A percentile compares a stretch with the other conserved stretches of the same genome.
Evolutionary conservation across 2,797 vertebrate species (phyloP).

Genomic region (Malacoctenus gilli): DNA sequence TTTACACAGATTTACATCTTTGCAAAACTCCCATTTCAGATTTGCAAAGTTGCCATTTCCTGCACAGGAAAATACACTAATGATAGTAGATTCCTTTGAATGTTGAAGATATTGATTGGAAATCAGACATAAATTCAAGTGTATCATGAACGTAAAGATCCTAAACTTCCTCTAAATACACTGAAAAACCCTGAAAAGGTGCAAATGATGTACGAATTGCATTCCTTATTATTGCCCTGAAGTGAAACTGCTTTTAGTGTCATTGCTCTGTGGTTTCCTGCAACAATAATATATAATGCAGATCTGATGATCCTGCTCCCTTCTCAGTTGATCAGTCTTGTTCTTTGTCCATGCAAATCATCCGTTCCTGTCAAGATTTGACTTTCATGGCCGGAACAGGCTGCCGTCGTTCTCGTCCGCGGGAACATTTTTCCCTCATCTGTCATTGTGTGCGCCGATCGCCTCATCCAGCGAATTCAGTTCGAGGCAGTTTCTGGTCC

Average conservation of each 20-base stretch:
- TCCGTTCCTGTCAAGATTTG: constrained; percentile 45
- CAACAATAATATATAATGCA: not conserved
- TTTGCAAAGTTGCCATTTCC: constrained; percentile 32
- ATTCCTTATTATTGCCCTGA: not conserved
- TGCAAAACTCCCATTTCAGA: constrained; percentile 13
- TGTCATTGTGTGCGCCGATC: constrained; percentile 2
- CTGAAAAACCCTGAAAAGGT: no score
- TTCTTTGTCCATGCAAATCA: constrained; percentile 44
- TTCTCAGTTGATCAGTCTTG: constrained; percentile 18
- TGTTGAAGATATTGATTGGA: not conserved
- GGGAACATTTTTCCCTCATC: constrained; percentile 16
- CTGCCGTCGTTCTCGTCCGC: constrained; percentile 14
- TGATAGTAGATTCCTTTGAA: not conserved
- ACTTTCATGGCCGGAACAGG: constrained; percentile 24
- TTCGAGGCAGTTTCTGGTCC: not conserved
- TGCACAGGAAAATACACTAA: no score
- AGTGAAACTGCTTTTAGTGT: not conserved
- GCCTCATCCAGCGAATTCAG: not conserved
- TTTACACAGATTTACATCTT: constrained; percentile 53
- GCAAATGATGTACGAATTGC: no score
- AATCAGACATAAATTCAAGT: no score
- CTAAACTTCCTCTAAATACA: no score
- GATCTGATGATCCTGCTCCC: not conserved
- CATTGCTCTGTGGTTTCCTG: not conserved
- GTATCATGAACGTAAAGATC: no score